Evolutionary conservation across 1,140 invertebrate genomes (phyloP).

Genomic region (Ylistrum balloti): DNA sequence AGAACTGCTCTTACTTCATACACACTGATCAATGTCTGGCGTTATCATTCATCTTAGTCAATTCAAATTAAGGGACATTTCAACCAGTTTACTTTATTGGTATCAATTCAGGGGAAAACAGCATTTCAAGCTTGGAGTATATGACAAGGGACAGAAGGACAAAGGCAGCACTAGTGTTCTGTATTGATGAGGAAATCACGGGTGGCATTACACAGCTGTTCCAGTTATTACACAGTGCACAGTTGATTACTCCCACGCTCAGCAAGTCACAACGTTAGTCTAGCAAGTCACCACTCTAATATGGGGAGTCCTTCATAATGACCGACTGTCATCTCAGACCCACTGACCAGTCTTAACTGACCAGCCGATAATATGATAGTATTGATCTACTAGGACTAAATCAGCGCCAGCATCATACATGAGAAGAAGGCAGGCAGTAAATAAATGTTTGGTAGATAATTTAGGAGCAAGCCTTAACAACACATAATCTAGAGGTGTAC

Average conservation of each 20-base stretch:
- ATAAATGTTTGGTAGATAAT: too few relatives aligned
- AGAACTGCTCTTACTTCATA: not conserved
- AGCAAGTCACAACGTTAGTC: not conserved
- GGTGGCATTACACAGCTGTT: not conserved
- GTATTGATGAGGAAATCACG: not conserved
- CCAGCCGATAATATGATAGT: not conserved
- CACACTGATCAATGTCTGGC: constrained; percentile 9
- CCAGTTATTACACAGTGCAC: not conserved
- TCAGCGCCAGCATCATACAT: too few relatives aligned
- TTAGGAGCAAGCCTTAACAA: too few relatives aligned
- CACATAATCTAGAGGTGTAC: too few relatives aligned
- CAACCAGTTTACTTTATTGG: constrained; percentile 17
- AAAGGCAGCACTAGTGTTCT: not conserved
- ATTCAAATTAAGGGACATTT: constrained; percentile 35
- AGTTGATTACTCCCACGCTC: not conserved
- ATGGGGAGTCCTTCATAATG: not conserved
- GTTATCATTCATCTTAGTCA: constrained; percentile 28
- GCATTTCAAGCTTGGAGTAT: not conserved
- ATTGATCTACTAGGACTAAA: not conserved
- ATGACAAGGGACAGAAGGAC: not conserved
- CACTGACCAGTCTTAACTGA: not conserved
- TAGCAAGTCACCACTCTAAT: not conserved
- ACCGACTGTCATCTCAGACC: not conserved
- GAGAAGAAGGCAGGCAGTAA: too few relatives aligned
- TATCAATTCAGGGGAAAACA: not conserved